phyloP scores from a whole-genome alignment of 2,888 invertebrate genomes.

The Gnatocerus cornutus region DNA sequence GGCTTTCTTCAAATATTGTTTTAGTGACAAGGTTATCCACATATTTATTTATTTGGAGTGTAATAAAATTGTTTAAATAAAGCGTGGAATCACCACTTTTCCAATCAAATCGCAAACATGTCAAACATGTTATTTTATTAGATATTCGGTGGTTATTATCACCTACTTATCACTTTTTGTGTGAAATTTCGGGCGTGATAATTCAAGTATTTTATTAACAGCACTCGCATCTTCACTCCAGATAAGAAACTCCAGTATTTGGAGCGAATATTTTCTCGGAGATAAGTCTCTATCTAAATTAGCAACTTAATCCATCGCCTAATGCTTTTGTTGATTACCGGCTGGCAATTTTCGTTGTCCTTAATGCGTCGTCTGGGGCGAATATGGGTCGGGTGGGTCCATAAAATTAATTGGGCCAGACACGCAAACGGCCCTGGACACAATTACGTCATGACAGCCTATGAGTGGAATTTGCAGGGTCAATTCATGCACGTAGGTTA shows the following conservation, averaged over 20 bases:
- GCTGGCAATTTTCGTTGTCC: slow-evolving; percentile 11
- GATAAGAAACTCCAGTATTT: background rate
- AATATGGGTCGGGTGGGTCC: slow-evolving; percentile 18
- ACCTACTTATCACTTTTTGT: too few relatives aligned
- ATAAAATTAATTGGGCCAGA: slow-evolving; percentile 27
- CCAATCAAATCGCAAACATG: too few relatives aligned
- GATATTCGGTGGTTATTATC: too few relatives aligned
- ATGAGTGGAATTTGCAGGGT: slow-evolving; percentile 11
- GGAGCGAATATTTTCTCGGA: background rate
- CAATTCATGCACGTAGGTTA: slow-evolving; percentile 28
- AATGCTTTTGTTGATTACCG: slow-evolving; percentile 7
- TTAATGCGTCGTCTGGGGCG: slow-evolving; percentile 5
- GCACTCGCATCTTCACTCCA: background rate
- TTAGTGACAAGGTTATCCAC: too few relatives aligned
- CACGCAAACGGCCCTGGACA: slow-evolving; percentile 22
- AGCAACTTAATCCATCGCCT: background rate
- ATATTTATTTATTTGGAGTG: too few relatives aligned
- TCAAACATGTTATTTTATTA: too few relatives aligned
- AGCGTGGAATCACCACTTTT: too few relatives aligned
- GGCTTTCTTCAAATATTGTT: too few relatives aligned
- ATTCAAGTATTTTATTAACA: too few relatives aligned
- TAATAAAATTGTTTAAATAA: too few relatives aligned
- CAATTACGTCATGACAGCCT: slow-evolving; percentile 23
- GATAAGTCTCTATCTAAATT: slow-evolving; percentile 18
- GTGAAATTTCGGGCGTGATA: too few relatives aligned